Evolutionary conservation across 2,113 vertebrate genomes (phyloP), one percentile per base, ranked within the genome.

Genomic region (Misgurnus mizolepis): DNA sequence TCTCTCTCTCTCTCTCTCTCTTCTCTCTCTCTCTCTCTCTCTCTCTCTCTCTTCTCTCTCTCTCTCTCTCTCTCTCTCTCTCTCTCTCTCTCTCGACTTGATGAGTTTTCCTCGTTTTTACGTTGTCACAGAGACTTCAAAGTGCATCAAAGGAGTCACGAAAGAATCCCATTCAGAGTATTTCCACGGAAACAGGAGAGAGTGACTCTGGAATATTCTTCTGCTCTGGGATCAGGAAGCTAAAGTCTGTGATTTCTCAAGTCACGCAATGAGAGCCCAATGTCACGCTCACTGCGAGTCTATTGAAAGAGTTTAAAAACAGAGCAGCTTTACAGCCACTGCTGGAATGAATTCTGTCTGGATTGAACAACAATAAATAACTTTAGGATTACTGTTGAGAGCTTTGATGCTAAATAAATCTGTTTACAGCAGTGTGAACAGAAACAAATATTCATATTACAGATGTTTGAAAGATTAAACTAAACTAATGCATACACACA

Each of bases 201-300:
- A 91, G 90, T 90, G 81, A 87, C 85, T 87, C 84, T 89, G 87
- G 87, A 83, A 49, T 76, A 83, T 76, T 5, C 58, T 49, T 88
- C 55, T 80, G 93, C 92, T 91, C 86, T 78, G 89, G 92, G 90
- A 88, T 77, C 87, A 88, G 88, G 91, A 85, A 86, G 86, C 87
- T 56, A 78, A 87, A 89, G 87, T 89, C 88, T 91, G 89, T 88
- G 84, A 87, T 90, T 89, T 89, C 90, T 91, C 60, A 0, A 93
- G 95, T 96, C 95, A 96, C 93, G 95, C 94, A 93, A 96, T 88
- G 76, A 87, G 83, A 87, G 90, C 85, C 67, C 89, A 91, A 92
- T 90, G 90, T 89, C 89, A 93, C 83, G 86, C 89, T 95, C 93
- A 93, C 79, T 62, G 27, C 71, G 43, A 62, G 41, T 61, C 56